These are phyloP conservation scores for Microplitis demolitor DNA, from an alignment of 1,140 invertebrate species.

Conservation along the genomic window DNA sequence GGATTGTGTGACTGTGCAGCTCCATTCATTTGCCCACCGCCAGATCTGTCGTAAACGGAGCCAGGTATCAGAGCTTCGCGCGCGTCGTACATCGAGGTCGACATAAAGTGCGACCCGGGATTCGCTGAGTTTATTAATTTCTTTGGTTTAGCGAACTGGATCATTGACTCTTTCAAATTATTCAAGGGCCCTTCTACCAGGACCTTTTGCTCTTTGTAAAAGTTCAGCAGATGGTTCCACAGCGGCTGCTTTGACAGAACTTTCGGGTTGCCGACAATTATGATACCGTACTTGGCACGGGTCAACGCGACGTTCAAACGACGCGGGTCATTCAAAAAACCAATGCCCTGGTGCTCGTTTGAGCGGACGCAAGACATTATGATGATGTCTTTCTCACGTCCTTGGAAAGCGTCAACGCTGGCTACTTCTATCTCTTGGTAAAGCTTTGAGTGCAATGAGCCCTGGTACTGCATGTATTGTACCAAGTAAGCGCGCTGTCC, in stretches of 20 bases:
- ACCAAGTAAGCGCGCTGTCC: slow-evolving; percentile 97
- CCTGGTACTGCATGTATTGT: slow-evolving; percentile 99
- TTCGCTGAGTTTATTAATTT: slow-evolving; percentile 92
- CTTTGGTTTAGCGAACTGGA: slow-evolving; percentile 97
- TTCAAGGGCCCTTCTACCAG: slow-evolving; percentile 97
- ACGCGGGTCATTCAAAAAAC: slow-evolving; percentile 97
- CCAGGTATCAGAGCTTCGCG: slow-evolving; percentile 88
- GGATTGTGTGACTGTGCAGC: slow-evolving; percentile 53
- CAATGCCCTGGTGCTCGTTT: slow-evolving; percentile 91
- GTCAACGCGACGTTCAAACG: slow-evolving; percentile 98
- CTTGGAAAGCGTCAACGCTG: slow-evolving; percentile 98
- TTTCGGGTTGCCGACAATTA: slow-evolving; percentile 99
- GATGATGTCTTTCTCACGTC: slow-evolving; percentile 98
- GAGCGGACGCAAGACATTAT: slow-evolving; percentile 97
- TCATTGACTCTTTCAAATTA: slow-evolving; percentile 95
- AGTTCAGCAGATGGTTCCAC: slow-evolving; percentile 97
- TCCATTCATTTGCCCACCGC: slow-evolving; percentile 62
- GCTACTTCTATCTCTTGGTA: slow-evolving; percentile 99
- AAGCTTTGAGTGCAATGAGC: slow-evolving; percentile 92
- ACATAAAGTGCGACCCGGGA: slow-evolving; percentile 97
- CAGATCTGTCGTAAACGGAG: slow-evolving; percentile 77
- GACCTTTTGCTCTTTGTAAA: slow-evolving; percentile 98
- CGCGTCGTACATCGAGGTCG: slow-evolving; percentile 91
- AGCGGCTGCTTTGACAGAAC: slow-evolving; percentile 96
- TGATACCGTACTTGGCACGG: slow-evolving; percentile 96